Percentiles rank a stretch among this genome's conserved stretches.
These are phyloP conservation scores for Malurus leucopterus DNA, from an alignment of 2,797 vertebrate genomes.

Conservation along the genomic window DNA sequence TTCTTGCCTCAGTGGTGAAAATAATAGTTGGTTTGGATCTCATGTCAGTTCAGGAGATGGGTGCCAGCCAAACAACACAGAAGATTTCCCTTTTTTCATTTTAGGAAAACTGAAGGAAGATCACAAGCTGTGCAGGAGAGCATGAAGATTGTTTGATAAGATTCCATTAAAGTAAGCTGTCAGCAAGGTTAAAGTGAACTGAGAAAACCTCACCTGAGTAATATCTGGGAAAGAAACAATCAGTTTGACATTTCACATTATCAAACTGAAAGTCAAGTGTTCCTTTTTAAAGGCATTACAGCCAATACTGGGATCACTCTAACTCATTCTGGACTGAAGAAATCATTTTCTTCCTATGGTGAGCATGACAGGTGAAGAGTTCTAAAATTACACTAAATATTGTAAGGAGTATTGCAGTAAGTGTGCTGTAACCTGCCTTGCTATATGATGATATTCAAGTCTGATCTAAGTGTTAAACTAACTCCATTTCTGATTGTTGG, in stretches of 20 bases:
- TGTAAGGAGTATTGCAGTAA: not conserved
- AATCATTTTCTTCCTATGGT: not conserved
- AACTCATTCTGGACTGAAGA: not conserved
- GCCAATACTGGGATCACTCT: not conserved
- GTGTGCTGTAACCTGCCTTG: not conserved
- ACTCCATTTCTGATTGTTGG: not conserved
- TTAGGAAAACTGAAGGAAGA: not conserved
- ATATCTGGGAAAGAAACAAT: slow-evolving; percentile 13
- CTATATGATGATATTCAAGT: not conserved
- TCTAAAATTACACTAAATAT: not conserved
- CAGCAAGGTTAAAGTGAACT: slow-evolving; percentile 24
- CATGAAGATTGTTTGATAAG: slow-evolving; percentile 29
- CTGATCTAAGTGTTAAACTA: not conserved
- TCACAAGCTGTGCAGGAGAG: not conserved
- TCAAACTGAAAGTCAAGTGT: slow-evolving; percentile 13
- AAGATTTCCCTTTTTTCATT: slow-evolving; percentile 10
- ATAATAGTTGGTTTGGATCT: not conserved
- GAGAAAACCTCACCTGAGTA: not conserved
- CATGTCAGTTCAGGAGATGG: not conserved
- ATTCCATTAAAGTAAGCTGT: slow-evolving; percentile 35
- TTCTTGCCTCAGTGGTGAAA: not conserved
- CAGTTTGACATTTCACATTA: slow-evolving; percentile 25
- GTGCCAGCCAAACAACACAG: not conserved
- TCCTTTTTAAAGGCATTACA: not conserved
- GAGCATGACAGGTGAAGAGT: not conserved